These are phyloP conservation scores for Cladorhizidae sp. DNA, from an alignment of 37 sponge, comb jelly and placozoan genomes.

Conservation along the genomic window DNA sequence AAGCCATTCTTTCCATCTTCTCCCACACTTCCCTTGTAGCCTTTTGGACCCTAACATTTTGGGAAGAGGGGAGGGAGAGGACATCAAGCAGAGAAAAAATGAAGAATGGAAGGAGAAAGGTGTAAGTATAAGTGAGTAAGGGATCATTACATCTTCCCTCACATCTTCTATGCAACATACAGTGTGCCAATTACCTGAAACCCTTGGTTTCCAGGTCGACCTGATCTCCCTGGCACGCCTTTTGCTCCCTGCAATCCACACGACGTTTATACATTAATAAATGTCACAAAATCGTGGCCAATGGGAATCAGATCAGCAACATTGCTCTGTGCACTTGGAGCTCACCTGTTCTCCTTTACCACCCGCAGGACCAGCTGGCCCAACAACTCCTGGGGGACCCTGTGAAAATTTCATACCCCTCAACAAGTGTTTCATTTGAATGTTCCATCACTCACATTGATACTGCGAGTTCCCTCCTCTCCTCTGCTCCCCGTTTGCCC, in stretches of 20 bases:
- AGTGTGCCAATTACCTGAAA: not conserved
- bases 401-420: not conserved
- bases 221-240: conserved; percentile 14
- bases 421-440: not conserved
- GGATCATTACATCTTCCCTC: too few relatives aligned
- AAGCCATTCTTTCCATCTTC: conserved; percentile 10
- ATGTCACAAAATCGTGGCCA: not conserved
- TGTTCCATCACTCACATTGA: conserved; percentile 16
- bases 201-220: not conserved
- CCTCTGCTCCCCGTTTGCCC: conserved; percentile 35
- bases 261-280: not conserved
- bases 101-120: not conserved
- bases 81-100: not conserved
- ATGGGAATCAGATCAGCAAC: too few relatives aligned
- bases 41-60: conserved; percentile 18
- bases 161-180: too few relatives aligned
- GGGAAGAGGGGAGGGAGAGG: not conserved
- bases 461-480: not conserved
- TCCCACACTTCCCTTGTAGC: conserved; percentile 32
- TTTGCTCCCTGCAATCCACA: conserved; percentile 21
- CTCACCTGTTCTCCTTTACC: conserved; percentile 40
- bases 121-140: conserved; percentile 4
- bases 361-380: not conserved
- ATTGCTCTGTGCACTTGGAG: not conserved
- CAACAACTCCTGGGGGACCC: conserved; percentile 14